Evolutionary conservation across 2,888 invertebrate genomes (phyloP), one percentile per base, ranked within the genome.

Genomic region (Isotomurus palustris): DNA sequence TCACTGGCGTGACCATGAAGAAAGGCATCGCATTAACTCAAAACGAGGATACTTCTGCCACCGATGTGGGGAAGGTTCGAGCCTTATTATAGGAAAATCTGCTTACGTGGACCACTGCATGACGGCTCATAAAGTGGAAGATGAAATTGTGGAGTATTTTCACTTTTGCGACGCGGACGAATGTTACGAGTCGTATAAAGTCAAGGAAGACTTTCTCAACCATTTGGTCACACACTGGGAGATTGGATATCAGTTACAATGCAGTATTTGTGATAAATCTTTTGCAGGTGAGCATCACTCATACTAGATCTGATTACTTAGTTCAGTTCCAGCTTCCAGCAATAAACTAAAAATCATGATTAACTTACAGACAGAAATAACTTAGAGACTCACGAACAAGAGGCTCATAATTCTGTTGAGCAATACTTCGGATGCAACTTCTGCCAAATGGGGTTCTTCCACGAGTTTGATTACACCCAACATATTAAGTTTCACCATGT

Each of bases 111-210:
- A n/a, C 17, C 49, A 49, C 22, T 49, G 49, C 22, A 21, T 49
- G 6, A 49, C 6, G 5, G 27, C 5, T 14, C 49, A 49, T 32
- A 35, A 21, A 8, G 22, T 49, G 12, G 49, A 49, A 49, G 49
- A 49, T 19, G 49, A 49, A 17, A 24, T 49, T 32, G 49, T 49
- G 5, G 49, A 49, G 49, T 49, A 21, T 22, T 49, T 49, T 32
- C 35, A 49, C 22, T 49, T 49, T 22, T 49, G 49, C 35, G 49
- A 49, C 35, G 27, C 22, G 8, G 28, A 47, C 8, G 49, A 49
- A 4, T 49, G 49, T 19, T 29, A 25, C 17, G 32, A 49, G 8
- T 49, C 49, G 3, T 49, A 19, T 21, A 49, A 49, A 32, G 27
- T 35, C 21, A 32, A 35, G 6, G 49, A 49, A 10, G 49, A 49